These are phyloP conservation scores for Sipunculus nudus DNA, from an alignment of 2,888 invertebrate species.

Conservation along the genomic window DNA sequence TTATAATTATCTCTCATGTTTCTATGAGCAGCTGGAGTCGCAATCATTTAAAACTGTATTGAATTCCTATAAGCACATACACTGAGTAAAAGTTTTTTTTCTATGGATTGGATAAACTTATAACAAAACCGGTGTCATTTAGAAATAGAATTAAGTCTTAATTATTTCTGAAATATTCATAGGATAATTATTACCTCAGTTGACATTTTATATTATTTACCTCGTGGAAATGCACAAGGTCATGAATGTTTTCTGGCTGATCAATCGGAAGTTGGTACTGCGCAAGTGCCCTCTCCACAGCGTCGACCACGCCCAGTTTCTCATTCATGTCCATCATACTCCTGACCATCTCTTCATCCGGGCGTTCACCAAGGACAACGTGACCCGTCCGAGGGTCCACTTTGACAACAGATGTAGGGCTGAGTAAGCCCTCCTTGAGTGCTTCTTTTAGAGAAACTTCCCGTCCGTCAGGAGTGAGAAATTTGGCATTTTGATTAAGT, in stretches of 20 bases:
- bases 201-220: not conserved
- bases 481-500: conserved; percentile 28
- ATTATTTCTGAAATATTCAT: not conserved
- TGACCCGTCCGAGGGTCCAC: conserved; percentile 52
- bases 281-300: conserved; percentile 52
- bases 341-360: conserved; percentile 55
- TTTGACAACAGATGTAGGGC: conserved; percentile 75
- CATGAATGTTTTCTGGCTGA: conserved; percentile 6
- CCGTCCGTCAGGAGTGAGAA: conserved; percentile 64
- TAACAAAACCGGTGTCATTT: too few relatives aligned
- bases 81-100: not conserved
- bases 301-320: conserved; percentile 56
- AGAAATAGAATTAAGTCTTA: too few relatives aligned
- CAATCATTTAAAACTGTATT: too few relatives aligned
- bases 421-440: conserved; percentile 76
- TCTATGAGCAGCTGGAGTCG: too few relatives aligned
- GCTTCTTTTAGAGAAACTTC: conserved; percentile 72
- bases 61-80: not conserved
- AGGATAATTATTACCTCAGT: not conserved
- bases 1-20: too few relatives aligned
- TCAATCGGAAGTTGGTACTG: conserved; percentile 12
- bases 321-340: conserved; percentile 57
- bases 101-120: too few relatives aligned
- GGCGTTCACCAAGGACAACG: conserved; percentile 49
- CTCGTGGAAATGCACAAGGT: conserved; percentile 10